Conservation (phyloP, 2,888 invertebrate genomes). For the Bellardia pandia region DNA sequence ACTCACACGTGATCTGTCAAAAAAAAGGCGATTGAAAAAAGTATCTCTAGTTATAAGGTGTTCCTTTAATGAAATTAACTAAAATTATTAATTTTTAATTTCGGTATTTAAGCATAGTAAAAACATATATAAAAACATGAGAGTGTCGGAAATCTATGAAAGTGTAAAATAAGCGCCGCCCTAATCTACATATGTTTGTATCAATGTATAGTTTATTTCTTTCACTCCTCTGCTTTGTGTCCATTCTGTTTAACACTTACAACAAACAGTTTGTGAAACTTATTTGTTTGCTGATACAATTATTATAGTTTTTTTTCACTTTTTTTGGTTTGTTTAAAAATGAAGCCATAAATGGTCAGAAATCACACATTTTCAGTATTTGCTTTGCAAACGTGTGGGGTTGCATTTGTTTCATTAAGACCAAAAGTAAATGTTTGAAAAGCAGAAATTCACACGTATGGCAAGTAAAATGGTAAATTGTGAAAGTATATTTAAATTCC, state of each 20-base stretch:
- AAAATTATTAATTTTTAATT: too few species aligned
- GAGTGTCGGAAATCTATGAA: too few species aligned
- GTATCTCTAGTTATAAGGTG: too few species aligned
- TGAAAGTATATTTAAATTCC: too few species aligned
- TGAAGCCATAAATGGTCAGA: conserved; percentile 10
- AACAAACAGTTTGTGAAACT: conserved; percentile 7
- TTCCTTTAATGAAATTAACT: too few species aligned
- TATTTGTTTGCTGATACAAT: conserved; percentile 4
- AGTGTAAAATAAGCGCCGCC: too few species aligned
- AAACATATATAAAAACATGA: too few species aligned
- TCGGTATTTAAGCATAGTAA: too few species aligned
- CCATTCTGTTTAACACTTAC: not conserved
- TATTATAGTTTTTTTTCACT: not conserved
- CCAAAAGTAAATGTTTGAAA: conserved; percentile 5
- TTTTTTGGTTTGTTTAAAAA: not conserved
- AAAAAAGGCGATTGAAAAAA: too few species aligned
- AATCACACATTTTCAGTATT: not conserved
- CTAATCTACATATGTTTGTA: too few species aligned
- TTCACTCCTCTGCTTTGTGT: not conserved
- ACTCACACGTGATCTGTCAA: too few species aligned
- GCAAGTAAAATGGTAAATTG: not conserved
- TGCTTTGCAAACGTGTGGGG: not conserved
- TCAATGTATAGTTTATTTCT: not conserved
- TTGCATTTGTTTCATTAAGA: not conserved
- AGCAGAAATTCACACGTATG: not conserved